Percentiles rank a stretch among this genome's conserved stretches.
Conservation (phyloP, 2,113 vertebrate genomes). For the Pelecanoides urinatrix region DNA sequence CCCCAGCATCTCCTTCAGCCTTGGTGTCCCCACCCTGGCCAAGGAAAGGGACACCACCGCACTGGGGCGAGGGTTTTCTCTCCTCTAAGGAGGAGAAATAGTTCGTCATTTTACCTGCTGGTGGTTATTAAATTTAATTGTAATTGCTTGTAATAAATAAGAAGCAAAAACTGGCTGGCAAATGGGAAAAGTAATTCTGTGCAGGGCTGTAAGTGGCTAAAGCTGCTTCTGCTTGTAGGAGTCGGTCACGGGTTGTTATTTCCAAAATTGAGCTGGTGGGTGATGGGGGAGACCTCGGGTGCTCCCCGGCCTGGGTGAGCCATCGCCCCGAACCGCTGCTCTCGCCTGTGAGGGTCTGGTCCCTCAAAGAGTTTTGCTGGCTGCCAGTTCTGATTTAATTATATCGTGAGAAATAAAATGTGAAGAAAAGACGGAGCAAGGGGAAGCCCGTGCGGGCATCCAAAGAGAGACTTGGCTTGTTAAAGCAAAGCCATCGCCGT, state of each 20-base stretch:
- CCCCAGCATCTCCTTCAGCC: neutral
- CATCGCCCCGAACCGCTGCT: rapidly evolving
- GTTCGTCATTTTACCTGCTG: rapidly evolving
- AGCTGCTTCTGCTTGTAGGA: neutral
- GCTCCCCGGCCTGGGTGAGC: neutral
- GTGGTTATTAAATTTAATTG: too few relatives aligned
- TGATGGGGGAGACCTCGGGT: neutral
- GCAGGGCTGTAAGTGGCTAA: rapidly evolving
- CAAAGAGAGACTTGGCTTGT: neutral
- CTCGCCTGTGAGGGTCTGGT: neutral
- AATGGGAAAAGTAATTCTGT: neutral
- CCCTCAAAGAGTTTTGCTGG: neutral
- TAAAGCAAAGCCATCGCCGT: neutral
- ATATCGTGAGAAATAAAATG: neutral
- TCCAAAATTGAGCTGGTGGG: neutral
- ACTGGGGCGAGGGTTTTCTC: rapidly evolving
- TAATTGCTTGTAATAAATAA: neutral
- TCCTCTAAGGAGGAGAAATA: neutral
- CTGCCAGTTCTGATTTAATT: neutral
- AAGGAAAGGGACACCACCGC: neutral
- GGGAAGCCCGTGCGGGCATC: neutral
- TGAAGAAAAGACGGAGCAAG: neutral
- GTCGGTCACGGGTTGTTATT: rapidly evolving
- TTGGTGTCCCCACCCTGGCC: neutral
- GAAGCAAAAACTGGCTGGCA: rapidly evolving